These are phyloP conservation scores for Euwallacea fornicatus DNA, from an alignment of 1,140 invertebrate genomes.

Conservation along the genomic window DNA sequence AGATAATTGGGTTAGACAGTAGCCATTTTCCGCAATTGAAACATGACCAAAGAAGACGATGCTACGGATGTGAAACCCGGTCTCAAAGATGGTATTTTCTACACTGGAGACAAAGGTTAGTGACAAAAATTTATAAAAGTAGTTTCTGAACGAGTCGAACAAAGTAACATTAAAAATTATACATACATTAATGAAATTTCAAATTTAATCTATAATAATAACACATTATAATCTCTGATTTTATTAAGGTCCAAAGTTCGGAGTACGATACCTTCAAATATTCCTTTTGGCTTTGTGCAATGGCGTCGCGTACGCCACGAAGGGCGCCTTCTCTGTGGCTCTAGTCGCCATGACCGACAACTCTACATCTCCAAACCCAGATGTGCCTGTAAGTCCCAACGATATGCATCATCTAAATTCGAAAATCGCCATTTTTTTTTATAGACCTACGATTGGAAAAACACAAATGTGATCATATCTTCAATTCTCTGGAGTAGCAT, in stretches of 20 bases:
- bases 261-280: neutral
- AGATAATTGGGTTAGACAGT: too few relatives aligned
- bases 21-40: too few relatives aligned
- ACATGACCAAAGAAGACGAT: too few relatives aligned
- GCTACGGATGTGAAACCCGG: neutral
- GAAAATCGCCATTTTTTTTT: neutral
- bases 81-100: conserved; percentile 4
- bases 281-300: neutral
- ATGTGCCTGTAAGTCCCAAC: neutral
- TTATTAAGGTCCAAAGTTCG: neutral
- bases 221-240: neutral
- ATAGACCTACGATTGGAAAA: conserved; percentile 52
- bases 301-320: neutral
- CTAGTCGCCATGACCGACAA: conserved; percentile 5
- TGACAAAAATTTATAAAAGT: neutral
- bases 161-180: too few relatives aligned
- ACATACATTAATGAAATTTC: too few relatives aligned
- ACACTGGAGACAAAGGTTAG: conserved; percentile 7
- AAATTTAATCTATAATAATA: too few relatives aligned
- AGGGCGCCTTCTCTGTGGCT: neutral
- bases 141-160: too few relatives aligned
- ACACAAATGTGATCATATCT: conserved; percentile 55
- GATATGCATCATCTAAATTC: neutral
- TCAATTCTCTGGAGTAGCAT: conserved; percentile 68
- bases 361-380: neutral